Base-by-base conservation (phyloP, 2,113 vertebrate genomes). In the Rhea americana region DNA sequence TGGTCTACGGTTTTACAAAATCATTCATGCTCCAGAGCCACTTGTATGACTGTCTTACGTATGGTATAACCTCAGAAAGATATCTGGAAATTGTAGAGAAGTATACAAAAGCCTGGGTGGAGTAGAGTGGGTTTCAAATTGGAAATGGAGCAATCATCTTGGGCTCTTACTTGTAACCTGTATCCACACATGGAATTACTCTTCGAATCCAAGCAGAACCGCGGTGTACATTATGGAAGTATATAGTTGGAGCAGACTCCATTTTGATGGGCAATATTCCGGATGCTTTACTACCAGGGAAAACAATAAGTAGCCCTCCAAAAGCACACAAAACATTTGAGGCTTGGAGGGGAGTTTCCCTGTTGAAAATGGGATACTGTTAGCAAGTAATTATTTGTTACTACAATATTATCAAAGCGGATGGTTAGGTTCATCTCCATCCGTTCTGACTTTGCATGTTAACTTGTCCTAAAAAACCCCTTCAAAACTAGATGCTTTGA, bases 171-270 rank as follows among this genome's bases (percentile, higher is more conserved):
- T 80, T 85, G 80, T 61, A 73, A 88, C 47, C 28, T 66, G 19
- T 26, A 58, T 48, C 0, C 2, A 62, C 35, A 55, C 47, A 47
- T 16, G 12, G 18, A 51, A 70, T 70, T 87, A 68, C 55, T 83
- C 45, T 77, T 19, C 15, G 70, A 80, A 83, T 85, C 68, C 58
- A 53, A 41, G 48, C 48, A 74, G 75, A 68, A 21, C 21, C 61
- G 18, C 19, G 16, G 43, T 35, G 2, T 80, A 35, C 16, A 11
- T 11, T 18, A 82, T 68, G 32, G 55, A 53, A 66, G 90, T 66
- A n/a, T 53, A 51, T 19, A 0, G 0, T 59, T 32, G 12, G 28
- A 13, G 65, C 37, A 17, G 83, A 77, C 58, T 56, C 53, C 76
- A 4, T 79, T 90, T 77, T 61, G 28, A 56, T 50, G 26, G 53